Conservation (phyloP, 1,140 invertebrate genomes). For the Panagrolaimus sp. region DNA sequence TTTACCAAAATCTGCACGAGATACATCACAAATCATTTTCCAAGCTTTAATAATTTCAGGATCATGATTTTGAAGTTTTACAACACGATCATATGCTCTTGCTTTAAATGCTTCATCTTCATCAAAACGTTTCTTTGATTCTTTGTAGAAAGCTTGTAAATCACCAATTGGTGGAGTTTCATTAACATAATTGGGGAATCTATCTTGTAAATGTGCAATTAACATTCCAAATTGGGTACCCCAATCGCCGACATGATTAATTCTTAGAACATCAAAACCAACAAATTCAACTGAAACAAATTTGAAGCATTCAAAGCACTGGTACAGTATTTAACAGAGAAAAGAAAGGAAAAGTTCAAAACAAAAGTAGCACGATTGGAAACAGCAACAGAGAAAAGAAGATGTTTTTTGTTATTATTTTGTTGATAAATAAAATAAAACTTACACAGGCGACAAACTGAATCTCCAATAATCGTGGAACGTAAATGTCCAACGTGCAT, state of each 20-base stretch:
- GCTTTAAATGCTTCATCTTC: constrained; percentile 84
- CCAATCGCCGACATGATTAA: constrained; percentile 99
- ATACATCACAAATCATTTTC: constrained; percentile 91
- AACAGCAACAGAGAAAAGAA: too few species aligned
- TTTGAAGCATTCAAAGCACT: too few species aligned
- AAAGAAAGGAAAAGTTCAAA: too few species aligned
- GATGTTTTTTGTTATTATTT: too few species aligned
- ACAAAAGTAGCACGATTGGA: too few species aligned
- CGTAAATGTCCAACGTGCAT: constrained; percentile 98
- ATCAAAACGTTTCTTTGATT: constrained; percentile 90
- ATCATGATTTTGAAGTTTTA: constrained; percentile 79
- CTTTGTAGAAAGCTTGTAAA: constrained; percentile 78
- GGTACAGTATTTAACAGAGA: too few species aligned
- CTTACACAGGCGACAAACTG: constrained; percentile 76
- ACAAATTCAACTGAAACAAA: constrained; percentile 87
- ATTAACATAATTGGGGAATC: constrained; percentile 78
- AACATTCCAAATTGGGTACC: constrained; percentile 99
- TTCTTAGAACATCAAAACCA: constrained; percentile 68
- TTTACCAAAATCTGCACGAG: constrained; percentile 75
- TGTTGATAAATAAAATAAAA: too few species aligned
- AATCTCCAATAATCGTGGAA: constrained; percentile 90
- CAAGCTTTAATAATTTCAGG: constrained; percentile 80
- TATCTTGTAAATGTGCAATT: constrained; percentile 85
- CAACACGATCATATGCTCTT: constrained; percentile 85
- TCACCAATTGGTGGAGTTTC: constrained; percentile 82